These are phyloP conservation scores for Cottus gobio DNA, from an alignment of 2,113 vertebrate genomes.

Conservation along the genomic window DNA sequence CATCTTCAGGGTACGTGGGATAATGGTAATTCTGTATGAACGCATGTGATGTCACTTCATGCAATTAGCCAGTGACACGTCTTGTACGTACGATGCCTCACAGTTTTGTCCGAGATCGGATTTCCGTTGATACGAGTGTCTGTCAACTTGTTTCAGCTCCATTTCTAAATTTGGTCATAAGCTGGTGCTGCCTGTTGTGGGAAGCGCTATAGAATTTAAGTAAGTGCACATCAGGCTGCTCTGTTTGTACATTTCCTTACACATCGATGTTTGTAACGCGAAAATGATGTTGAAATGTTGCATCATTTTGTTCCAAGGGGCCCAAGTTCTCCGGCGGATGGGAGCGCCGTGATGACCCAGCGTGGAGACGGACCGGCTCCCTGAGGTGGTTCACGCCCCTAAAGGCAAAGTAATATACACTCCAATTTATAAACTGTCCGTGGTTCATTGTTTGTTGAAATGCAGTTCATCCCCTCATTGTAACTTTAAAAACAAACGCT, in stretches of 20 bases:
- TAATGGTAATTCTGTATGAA: not conserved
- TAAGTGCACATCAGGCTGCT: conserved; percentile 41
- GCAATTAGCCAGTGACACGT: not conserved
- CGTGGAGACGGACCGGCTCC: conserved; percentile 83
- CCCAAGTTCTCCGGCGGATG: conserved; percentile 45
- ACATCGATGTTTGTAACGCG: not conserved
- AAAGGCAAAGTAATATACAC: conserved; percentile 78
- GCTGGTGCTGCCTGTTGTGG: conserved; percentile 81
- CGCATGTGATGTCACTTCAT: not conserved
- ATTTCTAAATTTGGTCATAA: conserved; percentile 86
- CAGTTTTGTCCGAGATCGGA: not conserved
- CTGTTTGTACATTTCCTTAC: conserved; percentile 1
- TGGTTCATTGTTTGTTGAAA: not conserved
- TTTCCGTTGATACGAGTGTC: conserved; percentile 5
- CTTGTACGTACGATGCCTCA: not conserved
- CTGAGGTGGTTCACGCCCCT: conserved; percentile 82
- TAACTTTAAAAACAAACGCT: not conserved
- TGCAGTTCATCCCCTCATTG: not conserved
- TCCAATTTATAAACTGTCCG: not conserved
- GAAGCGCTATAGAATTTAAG: conserved; percentile 54
- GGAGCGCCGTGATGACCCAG: conserved; percentile 75
- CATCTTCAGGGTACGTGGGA: conserved; percentile 76
- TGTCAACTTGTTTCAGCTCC: conserved; percentile 68
- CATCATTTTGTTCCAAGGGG: conserved; percentile 10
- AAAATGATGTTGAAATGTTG: not conserved